Percentiles rank a stretch among this genome's conserved stretches.
These are phyloP conservation scores for Phataginus tetradactyla DNA, from an alignment of 2,797 vertebrate genomes.

Conservation along the genomic window DNA sequence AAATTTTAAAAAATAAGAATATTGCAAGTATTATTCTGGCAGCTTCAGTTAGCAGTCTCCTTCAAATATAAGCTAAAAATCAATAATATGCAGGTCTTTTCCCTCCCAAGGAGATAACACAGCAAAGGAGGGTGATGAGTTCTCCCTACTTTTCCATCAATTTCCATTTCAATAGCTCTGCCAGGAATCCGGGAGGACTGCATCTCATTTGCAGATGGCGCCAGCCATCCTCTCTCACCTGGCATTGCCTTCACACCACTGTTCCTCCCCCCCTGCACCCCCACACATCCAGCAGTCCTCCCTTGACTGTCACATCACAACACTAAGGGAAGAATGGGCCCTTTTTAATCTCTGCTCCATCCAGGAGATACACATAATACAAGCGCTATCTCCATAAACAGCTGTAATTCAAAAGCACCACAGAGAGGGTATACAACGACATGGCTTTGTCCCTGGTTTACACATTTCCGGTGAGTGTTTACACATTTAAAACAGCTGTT, in stretches of 20 bases:
- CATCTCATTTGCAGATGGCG: conserved; percentile 71
- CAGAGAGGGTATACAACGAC: conserved; percentile 62
- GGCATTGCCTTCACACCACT: conserved; percentile 9
- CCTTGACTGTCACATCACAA: conserved; percentile 62
- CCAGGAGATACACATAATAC: conserved; percentile 66
- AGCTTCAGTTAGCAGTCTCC: conserved; percentile 66
- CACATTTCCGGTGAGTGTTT: conserved; percentile 60
- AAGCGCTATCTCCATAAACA: conserved; percentile 59
- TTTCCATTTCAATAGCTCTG: conserved; percentile 73
- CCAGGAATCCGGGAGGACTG: conserved; percentile 43
- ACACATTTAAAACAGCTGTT: conserved; percentile 72
- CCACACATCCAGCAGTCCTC: conserved; percentile 5
- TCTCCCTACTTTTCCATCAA: conserved; percentile 74
- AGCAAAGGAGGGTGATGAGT: conserved; percentile 56
- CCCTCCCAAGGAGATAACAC: conserved; percentile 57
- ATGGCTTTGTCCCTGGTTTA: conserved; percentile 63
- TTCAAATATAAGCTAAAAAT: conserved; percentile 68
- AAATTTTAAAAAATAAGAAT: conserved; percentile 40
- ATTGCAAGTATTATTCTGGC: conserved; percentile 52
- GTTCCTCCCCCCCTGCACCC: not conserved
- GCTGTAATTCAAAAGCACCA: conserved; percentile 26
- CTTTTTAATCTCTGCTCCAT: conserved; percentile 73
- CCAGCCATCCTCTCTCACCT: conserved; percentile 40
- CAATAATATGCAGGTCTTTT: conserved; percentile 20
- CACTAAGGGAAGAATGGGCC: conserved; percentile 39